Conservation (phyloP, 2,888 invertebrate species). For the Rapana venosa region DNA sequence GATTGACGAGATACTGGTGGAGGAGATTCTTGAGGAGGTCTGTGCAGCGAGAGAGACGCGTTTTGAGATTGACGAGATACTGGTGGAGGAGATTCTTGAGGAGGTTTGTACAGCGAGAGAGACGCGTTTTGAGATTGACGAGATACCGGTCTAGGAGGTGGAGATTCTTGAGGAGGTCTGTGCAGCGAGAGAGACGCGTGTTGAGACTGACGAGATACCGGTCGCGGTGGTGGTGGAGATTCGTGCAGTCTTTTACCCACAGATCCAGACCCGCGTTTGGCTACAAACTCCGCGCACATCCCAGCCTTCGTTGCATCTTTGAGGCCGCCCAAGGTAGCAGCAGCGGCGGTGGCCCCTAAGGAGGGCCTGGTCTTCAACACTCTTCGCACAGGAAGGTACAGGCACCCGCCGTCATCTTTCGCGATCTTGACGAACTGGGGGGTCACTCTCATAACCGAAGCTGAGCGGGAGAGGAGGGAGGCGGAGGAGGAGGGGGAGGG, state of each 20-base stretch:
- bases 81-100: too few relatives aligned
- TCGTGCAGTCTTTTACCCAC: too few relatives aligned
- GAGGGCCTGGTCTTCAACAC: background rate
- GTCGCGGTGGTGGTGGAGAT: background rate
- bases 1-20: too few relatives aligned
- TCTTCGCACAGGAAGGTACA: slow-evolving; percentile 39
- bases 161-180: too few relatives aligned
- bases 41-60: too few relatives aligned
- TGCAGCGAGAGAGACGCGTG: too few relatives aligned
- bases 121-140: background rate
- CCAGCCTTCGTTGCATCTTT: background rate
- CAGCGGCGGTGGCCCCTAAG: background rate
- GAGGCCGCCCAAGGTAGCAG: background rate
- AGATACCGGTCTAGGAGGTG: too few relatives aligned
- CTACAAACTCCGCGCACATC: too few relatives aligned
- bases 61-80: background rate
- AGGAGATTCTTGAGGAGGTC: too few relatives aligned
- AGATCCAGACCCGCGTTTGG: too few relatives aligned
- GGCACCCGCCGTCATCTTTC: slow-evolving; percentile 35
- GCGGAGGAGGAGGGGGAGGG: background rate
- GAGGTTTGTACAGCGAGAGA: too few relatives aligned
- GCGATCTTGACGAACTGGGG: slow-evolving; percentile 43
- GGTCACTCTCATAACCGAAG: slow-evolving; percentile 22
- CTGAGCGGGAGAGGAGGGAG: background rate
- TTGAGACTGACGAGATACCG: background rate